These are phyloP conservation scores for Heliconius hewitsoni DNA, from an alignment of 1,140 invertebrate species.

Conservation along the genomic window DNA sequence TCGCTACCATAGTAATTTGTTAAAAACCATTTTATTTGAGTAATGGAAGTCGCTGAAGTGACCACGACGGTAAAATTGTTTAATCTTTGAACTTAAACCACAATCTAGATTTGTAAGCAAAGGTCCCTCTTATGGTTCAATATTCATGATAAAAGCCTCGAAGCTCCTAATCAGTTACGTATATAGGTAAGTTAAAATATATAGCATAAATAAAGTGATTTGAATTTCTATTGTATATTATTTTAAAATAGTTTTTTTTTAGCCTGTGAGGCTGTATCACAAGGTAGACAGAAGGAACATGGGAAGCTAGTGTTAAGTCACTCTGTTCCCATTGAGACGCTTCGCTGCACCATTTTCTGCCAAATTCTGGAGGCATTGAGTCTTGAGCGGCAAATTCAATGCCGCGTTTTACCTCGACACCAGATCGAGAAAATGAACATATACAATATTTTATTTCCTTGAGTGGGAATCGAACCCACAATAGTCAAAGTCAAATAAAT, in stretches of 20 bases:
- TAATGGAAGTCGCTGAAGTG: neutral
- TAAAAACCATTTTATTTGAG: neutral
- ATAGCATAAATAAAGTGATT: neutral
- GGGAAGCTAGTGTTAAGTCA: too few relatives aligned
- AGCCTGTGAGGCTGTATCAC: neutral
- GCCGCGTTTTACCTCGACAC: too few relatives aligned
- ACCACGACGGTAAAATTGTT: neutral
- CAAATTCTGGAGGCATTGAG: too few relatives aligned
- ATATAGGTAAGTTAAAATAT: neutral
- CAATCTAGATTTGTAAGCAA: neutral
- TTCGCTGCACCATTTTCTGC: too few relatives aligned
- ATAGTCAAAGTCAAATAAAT: too few relatives aligned
- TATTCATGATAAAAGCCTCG: neutral
- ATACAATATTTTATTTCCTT: too few relatives aligned
- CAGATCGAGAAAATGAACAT: too few relatives aligned
- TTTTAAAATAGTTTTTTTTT: neutral
- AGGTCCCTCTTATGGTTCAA: neutral
- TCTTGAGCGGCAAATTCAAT: too few relatives aligned
- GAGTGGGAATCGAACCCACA: too few relatives aligned
- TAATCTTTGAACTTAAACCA: neutral
- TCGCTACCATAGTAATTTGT: neutral
- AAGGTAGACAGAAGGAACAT: too few relatives aligned
- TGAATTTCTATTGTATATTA: neutral
- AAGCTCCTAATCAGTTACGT: neutral
- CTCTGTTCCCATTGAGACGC: too few relatives aligned